Base-by-base conservation (phyloP, 2,888 invertebrate genomes). In the Dasypogon diadema region DNA sequence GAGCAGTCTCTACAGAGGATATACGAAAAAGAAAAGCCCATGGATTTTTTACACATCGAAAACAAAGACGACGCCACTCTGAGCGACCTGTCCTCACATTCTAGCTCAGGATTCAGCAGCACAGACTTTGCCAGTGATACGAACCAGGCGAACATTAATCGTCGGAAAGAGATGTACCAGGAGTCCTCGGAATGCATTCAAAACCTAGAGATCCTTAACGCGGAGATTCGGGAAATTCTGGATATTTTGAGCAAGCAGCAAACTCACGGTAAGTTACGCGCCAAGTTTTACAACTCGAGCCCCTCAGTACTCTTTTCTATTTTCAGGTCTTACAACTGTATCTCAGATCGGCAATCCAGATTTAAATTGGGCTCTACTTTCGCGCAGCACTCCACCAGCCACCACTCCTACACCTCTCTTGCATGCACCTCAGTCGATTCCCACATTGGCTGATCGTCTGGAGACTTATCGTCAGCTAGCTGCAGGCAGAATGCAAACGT, bases 1-100 rank as follows among this genome's bases (percentile, higher is more conserved):
- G 94, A 94, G 83, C 92, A 93, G 79, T 93, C 93, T 0, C 85
- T 94, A 75, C 89, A 92, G 72, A 87, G 91, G 18, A 77, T 87
- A 85, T 86, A 83, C 82, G 85, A 85, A 76, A 86, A 85, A 72
- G 85, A 86, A 68, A 84, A 85, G 73, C 83, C 84, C 2, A 76
- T 83, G 77, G 84, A 85, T 60, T 81, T 82, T 42, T 68, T 82
- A 34, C 80, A 81, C 51, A 79, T 82, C 12, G 82, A 81, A 63
- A 87, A 86, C 75, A 87, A 87, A 77, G 90, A 90, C 65, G 91
- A 91, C 80, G 87, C 90, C 1, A 91, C 91, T 0, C 82, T 91
- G 56, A 91, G 91, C 81, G 92, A 92, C 82, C 86, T 91, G 77
- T 91, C 91, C 5, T 89, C 90, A 1, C 90, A 90, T 80, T 86